phyloP scores from a whole-genome alignment of 2,797 vertebrate species.

The Neoniphon sammara region DNA sequence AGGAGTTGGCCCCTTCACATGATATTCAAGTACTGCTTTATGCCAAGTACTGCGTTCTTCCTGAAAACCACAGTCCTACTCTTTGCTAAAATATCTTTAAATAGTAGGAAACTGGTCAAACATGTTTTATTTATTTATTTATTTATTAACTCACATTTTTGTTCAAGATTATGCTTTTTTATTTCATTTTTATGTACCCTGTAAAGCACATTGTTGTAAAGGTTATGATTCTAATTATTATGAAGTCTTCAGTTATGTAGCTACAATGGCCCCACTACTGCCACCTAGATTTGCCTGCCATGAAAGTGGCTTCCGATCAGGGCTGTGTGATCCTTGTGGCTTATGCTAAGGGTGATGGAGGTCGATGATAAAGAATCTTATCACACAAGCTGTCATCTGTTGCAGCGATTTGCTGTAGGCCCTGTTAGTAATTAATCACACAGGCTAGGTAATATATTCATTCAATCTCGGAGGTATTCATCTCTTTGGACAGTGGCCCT shows the following conservation, averaged over 20 bases:
- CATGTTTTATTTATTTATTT: not conserved
- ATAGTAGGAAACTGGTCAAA: too few species aligned
- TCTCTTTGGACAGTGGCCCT: slow-evolving; percentile 56
- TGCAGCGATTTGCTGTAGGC: slow-evolving; percentile 60
- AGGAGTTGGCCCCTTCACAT: too few species aligned
- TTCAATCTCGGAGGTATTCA: slow-evolving; percentile 56
- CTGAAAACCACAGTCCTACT: too few species aligned
- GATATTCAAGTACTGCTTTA: too few species aligned
- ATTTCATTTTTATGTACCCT: too few species aligned
- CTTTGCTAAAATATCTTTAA: too few species aligned
- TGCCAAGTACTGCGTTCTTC: too few species aligned
- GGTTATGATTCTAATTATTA: slow-evolving; percentile 2
- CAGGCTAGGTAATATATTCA: slow-evolving; percentile 55
- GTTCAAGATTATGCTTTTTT: too few species aligned
- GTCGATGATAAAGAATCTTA: slow-evolving; percentile 69
- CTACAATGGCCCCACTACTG: slow-evolving; percentile 39
- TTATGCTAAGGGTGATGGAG: slow-evolving; percentile 56
- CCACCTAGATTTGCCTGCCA: not conserved
- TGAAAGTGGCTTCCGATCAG: slow-evolving; percentile 44
- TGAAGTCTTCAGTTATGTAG: slow-evolving; percentile 21
- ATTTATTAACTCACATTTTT: too few species aligned
- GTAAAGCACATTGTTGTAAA: not conserved
- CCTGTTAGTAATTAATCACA: slow-evolving; percentile 77
- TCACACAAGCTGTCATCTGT: slow-evolving; percentile 70
- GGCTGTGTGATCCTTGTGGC: slow-evolving; percentile 43